Evolutionary conservation across 1,140 invertebrate genomes (phyloP).

Genomic region (Aphis craccivora): DNA sequence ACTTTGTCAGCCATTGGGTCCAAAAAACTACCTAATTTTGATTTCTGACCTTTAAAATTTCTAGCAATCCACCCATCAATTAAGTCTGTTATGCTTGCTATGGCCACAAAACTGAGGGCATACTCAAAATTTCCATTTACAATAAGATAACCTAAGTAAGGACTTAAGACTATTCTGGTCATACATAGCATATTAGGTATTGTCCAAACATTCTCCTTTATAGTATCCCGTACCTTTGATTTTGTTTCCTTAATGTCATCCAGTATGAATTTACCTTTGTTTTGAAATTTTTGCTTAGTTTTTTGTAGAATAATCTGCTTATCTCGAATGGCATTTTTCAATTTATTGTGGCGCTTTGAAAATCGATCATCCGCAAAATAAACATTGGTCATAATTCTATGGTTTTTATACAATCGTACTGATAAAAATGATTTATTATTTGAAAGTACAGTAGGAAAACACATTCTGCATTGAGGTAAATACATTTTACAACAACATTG

Average conservation of each 20-base stretch:
- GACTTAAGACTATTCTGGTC: constrained; percentile 82
- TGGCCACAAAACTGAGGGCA: constrained; percentile 76
- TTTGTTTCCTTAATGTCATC: constrained; percentile 71
- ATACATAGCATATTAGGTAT: constrained; percentile 91
- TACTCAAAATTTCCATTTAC: constrained; percentile 76
- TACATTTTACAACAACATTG: constrained; percentile 53
- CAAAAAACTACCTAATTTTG: constrained; percentile 92
- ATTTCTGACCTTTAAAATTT: constrained; percentile 87
- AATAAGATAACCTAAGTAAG: constrained; percentile 84
- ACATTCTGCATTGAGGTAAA: constrained; percentile 47
- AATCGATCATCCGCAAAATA: constrained; percentile 40
- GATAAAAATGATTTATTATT: constrained; percentile 26
- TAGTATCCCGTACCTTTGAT: constrained; percentile 73
- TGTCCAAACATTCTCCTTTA: constrained; percentile 89
- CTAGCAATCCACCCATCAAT: constrained; percentile 96
- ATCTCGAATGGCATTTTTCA: constrained; percentile 54
- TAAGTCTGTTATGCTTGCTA: constrained; percentile 87
- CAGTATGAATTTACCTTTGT: constrained; percentile 69
- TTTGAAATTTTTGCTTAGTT: constrained; percentile 68
- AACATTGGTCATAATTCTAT: constrained; percentile 23
- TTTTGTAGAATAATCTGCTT: constrained; percentile 57
- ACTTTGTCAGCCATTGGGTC: constrained; percentile 98
- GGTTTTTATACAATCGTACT: constrained; percentile 33
- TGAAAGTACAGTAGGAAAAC: constrained; percentile 1
- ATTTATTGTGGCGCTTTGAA: constrained; percentile 20